These are phyloP conservation scores for Apocheima hispidaria DNA, from an alignment of 2,888 invertebrate genomes.

Conservation along the genomic window DNA sequence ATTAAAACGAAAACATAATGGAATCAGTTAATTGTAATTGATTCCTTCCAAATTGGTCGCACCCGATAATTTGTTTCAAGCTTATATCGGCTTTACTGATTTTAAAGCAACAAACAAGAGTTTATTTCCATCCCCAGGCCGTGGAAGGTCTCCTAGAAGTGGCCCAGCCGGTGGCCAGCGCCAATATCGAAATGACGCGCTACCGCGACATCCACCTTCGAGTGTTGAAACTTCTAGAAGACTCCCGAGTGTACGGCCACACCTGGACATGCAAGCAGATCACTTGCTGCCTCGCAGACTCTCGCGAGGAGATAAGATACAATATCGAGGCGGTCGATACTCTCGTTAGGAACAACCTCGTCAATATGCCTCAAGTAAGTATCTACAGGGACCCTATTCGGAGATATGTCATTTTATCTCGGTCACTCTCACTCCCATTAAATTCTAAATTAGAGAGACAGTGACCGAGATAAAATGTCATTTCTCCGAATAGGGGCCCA, in stretches of 20 bases:
- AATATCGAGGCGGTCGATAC: conserved; percentile 97
- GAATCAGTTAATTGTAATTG: too few relatives aligned
- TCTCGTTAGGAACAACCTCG: conserved; percentile 92
- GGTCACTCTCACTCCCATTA: too few relatives aligned
- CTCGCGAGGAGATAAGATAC: conserved; percentile 95
- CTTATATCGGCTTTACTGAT: too few relatives aligned
- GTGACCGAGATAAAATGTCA: too few relatives aligned
- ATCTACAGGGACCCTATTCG: too few relatives aligned
- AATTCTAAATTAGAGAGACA: too few relatives aligned
- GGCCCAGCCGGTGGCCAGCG: conserved; percentile 80
- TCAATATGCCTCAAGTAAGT: conserved; percentile 90
- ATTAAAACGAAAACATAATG: too few relatives aligned
- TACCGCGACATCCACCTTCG: conserved; percentile 96
- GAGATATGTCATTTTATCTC: too few relatives aligned
- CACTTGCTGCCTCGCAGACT: conserved; percentile 94
- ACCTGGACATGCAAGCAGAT: conserved; percentile 97
- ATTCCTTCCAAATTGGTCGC: too few relatives aligned
- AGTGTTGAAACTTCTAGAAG: conserved; percentile 95
- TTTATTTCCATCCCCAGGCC: conserved; percentile 79
- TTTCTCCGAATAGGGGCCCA: too few relatives aligned
- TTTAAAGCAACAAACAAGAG: neutral
- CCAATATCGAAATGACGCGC: conserved; percentile 91
- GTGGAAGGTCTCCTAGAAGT: conserved; percentile 96
- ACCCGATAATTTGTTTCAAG: too few relatives aligned
- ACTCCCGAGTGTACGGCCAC: conserved; percentile 94